A percentile compares a stretch with the other conserved stretches of the same genome.
Evolutionary conservation across 2,888 invertebrate genomes (phyloP).

Genomic region (Villa cingulata): DNA sequence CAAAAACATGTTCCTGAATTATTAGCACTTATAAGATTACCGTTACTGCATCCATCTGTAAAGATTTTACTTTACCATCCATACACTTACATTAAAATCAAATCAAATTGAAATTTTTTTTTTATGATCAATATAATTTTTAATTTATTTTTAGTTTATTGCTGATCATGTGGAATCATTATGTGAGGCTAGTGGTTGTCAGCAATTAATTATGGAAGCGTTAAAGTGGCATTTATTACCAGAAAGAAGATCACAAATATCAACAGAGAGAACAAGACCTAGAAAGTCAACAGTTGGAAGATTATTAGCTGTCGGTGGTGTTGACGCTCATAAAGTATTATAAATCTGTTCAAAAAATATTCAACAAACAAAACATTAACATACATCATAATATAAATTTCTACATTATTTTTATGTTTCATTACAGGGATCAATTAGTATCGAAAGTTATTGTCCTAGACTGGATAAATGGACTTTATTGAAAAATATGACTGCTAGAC

Average conservation of each 20-base stretch:
- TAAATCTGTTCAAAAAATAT: too few relatives aligned
- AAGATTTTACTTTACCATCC: too few relatives aligned
- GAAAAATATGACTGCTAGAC: slow-evolving; percentile 38
- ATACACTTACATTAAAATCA: too few relatives aligned
- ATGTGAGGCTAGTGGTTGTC: slow-evolving; percentile 57
- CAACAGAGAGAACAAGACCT: slow-evolving; percentile 70
- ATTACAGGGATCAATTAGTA: slow-evolving; percentile 62
- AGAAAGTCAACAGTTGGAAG: slow-evolving; percentile 84
- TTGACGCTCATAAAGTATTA: slow-evolving; percentile 76
- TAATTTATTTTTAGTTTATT: slow-evolving; percentile 49
- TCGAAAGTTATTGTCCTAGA: slow-evolving; percentile 60
- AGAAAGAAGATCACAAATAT: slow-evolving; percentile 62
- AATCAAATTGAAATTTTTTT: neutral
- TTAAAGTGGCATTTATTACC: slow-evolving; percentile 86
- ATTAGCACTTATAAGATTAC: slow-evolving; percentile 66
- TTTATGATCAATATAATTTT: neutral
- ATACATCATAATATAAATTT: too few relatives aligned
- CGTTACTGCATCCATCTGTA: slow-evolving; percentile 71
- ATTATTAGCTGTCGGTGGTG: slow-evolving; percentile 78
- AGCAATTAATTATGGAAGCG: slow-evolving; percentile 84
- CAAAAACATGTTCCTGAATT: slow-evolving; percentile 56
- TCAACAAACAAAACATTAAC: too few relatives aligned
- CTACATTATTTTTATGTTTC: too few relatives aligned
- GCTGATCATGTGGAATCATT: slow-evolving; percentile 70
- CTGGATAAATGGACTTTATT: slow-evolving; percentile 33